phyloP scores from a whole-genome alignment of 2,888 invertebrate species.

The Aromia moschata region DNA sequence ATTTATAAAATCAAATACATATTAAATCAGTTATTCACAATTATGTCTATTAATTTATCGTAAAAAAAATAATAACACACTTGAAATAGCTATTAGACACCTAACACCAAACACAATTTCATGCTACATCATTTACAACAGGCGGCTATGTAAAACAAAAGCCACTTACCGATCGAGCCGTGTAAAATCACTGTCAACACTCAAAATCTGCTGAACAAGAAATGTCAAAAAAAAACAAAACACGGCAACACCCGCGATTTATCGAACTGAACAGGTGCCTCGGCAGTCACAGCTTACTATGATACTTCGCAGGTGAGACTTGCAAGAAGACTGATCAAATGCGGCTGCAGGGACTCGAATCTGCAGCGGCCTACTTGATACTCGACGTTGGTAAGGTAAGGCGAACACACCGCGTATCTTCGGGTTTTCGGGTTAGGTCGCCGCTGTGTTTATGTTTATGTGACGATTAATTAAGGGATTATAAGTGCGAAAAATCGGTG shows the following conservation, averaged over 20 bases:
- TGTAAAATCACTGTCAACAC: constrained; percentile 10
- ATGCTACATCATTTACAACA: neutral
- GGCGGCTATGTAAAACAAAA: neutral
- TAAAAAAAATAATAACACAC: too few relatives aligned
- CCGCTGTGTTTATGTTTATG: too few relatives aligned
- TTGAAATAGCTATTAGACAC: too few relatives aligned
- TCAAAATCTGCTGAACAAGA: constrained; percentile 18
- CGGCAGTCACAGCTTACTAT: constrained; percentile 33
- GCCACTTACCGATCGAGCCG: constrained; percentile 11
- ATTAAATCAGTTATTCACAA: too few relatives aligned
- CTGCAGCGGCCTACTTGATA: constrained; percentile 54
- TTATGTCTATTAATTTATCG: too few relatives aligned
- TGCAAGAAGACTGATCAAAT: constrained; percentile 50
- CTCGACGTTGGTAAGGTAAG: constrained; percentile 48
- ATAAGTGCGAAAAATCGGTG: too few relatives aligned
- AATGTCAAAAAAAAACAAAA: constrained; percentile 32
- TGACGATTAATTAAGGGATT: too few relatives aligned
- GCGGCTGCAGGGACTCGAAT: constrained; percentile 50
- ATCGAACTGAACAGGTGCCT: constrained; percentile 31
- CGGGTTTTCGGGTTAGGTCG: constrained; percentile 34
- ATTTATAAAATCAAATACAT: too few relatives aligned
- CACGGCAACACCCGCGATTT: constrained; percentile 45
- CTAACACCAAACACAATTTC: too few relatives aligned
- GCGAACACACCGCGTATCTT: constrained; percentile 47
- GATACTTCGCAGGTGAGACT: constrained; percentile 53